Evolutionary conservation across 53 echinoderm and acorn worm genomes (phyloP).

Genomic region (Paracentrotus lividus): DNA sequence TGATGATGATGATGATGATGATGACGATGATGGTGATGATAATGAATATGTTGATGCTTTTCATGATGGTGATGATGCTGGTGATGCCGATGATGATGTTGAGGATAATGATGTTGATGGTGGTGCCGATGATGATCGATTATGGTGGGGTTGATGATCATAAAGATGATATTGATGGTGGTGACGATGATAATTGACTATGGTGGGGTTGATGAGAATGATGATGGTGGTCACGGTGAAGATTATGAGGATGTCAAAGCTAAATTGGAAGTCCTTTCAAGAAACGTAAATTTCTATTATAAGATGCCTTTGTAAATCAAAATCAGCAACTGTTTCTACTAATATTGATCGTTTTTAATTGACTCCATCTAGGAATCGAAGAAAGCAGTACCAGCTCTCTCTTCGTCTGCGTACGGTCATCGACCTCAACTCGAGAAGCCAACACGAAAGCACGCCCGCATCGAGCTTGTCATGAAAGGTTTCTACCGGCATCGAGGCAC

Average conservation of each 20-base stretch:
- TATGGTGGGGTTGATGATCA: not conserved
- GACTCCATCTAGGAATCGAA: slow-evolving; percentile 74
- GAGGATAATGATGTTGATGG: not conserved
- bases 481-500: slow-evolving; percentile 99
- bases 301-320: too few species aligned
- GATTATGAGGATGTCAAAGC: not conserved
- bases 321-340: not conserved
- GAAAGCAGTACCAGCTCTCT: slow-evolving; percentile 92
- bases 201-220: not conserved
- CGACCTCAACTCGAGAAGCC: slow-evolving; percentile 76
- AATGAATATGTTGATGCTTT: not conserved
- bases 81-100: not conserved
- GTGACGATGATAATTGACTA: not conserved
- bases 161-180: not conserved
- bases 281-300: too few species aligned
- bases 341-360: too few species aligned
- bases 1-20: not conserved
- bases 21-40: not conserved
- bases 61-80: not conserved
- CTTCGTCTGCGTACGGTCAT: slow-evolving; percentile 97
- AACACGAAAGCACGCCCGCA: slow-evolving; percentile 87
- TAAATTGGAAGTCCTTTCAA: too few species aligned
- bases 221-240: not conserved
- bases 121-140: not conserved
- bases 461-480: slow-evolving; percentile 97